A percentile compares a stretch with the other conserved stretches of the same genome.
phyloP scores from a whole-genome alignment of 1,140 invertebrate genomes.

The Dendrolimus punctatus region DNA sequence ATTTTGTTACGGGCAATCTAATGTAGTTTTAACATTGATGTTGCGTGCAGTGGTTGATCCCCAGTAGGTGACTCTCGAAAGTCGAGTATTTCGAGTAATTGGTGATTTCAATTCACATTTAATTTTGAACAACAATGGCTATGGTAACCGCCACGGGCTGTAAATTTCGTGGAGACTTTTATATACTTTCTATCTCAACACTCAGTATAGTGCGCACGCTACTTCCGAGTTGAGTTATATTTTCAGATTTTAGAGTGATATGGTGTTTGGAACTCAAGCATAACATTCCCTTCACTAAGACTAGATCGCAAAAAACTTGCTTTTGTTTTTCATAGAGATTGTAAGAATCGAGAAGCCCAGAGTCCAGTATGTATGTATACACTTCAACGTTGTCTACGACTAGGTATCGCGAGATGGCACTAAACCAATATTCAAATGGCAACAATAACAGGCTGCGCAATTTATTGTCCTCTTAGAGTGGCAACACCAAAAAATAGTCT shows the following conservation, averaged over 20 bases:
- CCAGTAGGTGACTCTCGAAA: conserved; percentile 25
- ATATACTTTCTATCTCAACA: conserved; percentile 34
- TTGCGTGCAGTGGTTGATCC: conserved; percentile 21
- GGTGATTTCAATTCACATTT: conserved; percentile 41
- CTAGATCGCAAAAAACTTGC: no score
- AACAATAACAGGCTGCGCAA: no score
- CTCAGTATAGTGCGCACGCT: conserved; percentile 9
- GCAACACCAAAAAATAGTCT: no score
- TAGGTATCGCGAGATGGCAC: no score
- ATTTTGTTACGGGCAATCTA: conserved; percentile 6
- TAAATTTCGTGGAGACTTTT: conserved; percentile 37
- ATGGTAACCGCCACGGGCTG: conserved; percentile 25
- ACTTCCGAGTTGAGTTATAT: conserved; percentile 29
- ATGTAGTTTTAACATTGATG: conserved; percentile 3
- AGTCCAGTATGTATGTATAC: no score
- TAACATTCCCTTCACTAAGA: no score
- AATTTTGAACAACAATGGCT: conserved; percentile 13
- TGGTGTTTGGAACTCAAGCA: no score
- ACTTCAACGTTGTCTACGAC: no score
- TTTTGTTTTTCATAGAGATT: no score
- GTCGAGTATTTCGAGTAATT: conserved; percentile 38
- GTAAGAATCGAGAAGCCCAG: no score
- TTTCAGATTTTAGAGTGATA: conserved; percentile 13
- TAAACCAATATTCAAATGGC: no score
- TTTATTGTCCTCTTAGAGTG: no score